Evolutionary conservation across 2,113 vertebrate genomes (phyloP).

Genomic region (Orthonyx spaldingii): DNA sequence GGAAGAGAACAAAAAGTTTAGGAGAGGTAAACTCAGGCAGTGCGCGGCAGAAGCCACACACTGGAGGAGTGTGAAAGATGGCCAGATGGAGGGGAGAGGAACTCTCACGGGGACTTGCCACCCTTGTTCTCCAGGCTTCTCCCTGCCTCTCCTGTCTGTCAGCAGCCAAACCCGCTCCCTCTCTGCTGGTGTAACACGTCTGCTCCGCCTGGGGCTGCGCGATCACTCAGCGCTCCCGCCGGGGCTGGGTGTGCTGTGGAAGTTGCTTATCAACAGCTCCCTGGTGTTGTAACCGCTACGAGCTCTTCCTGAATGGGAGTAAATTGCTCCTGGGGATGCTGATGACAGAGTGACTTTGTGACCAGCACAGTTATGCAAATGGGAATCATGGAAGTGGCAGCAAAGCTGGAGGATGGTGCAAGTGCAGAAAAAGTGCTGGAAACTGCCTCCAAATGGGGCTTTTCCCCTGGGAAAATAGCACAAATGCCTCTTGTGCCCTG

Average conservation of each 20-base stretch:
- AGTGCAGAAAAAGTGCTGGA: not conserved
- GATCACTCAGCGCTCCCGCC: not conserved
- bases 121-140: not conserved
- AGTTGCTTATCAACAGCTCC: slow-evolving; percentile 26
- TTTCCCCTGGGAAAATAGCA: not conserved
- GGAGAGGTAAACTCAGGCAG: slow-evolving; percentile 9
- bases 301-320: not conserved
- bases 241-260: not conserved
- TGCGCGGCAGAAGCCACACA: not conserved
- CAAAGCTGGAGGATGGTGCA: not conserved
- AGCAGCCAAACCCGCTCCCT: not conserved
- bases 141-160: not conserved
- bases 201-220: not conserved
- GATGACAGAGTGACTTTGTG: not conserved
- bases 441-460: not conserved
- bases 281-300: not conserved
- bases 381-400: not conserved
- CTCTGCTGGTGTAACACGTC: not conserved
- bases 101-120: not conserved
- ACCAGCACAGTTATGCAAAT: not conserved
- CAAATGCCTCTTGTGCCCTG: not conserved
- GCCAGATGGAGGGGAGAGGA: slow-evolving; percentile 33
- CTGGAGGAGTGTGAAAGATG: not conserved
- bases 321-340: not conserved
- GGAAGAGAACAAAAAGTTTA: slow-evolving; percentile 32